These are phyloP conservation scores for Ruditapes philippinarum DNA, from an alignment of 1,140 invertebrate genomes.

Conservation along the genomic window DNA sequence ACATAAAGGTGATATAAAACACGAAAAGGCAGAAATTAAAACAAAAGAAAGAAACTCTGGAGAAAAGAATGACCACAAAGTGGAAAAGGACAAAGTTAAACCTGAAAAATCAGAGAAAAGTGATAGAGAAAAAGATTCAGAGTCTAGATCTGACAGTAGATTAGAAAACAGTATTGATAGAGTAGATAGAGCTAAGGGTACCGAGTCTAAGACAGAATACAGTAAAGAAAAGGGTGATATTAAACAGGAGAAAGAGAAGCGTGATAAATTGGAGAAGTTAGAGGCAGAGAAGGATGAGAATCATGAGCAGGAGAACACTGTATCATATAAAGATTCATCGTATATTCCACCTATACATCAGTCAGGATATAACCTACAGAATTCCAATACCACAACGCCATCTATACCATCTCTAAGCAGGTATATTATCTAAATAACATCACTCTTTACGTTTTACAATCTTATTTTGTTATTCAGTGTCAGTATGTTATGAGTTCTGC, in stretches of 20 bases:
- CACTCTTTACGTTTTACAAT: neutral
- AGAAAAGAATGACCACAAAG: constrained; percentile 54
- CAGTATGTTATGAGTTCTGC: neutral
- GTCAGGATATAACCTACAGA: constrained; percentile 70
- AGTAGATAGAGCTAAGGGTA: constrained; percentile 48
- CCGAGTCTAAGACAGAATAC: constrained; percentile 33
- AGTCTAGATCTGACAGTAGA: constrained; percentile 38
- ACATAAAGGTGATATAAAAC: constrained; percentile 60
- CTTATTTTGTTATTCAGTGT: neutral
- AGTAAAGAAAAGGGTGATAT: constrained; percentile 71
- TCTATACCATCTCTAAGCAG: constrained; percentile 76
- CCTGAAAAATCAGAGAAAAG: constrained; percentile 61
- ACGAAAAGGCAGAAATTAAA: constrained; percentile 44
- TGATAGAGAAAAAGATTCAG: constrained; percentile 44
- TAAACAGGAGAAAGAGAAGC: constrained; percentile 65
- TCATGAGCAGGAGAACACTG: constrained; percentile 55
- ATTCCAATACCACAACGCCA: constrained; percentile 65
- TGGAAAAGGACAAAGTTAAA: constrained; percentile 48
- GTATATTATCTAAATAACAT: constrained; percentile 35
- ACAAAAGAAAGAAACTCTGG: constrained; percentile 56
- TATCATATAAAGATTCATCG: constrained; percentile 57
- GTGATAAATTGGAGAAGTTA: constrained; percentile 63
- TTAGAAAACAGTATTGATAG: constrained; percentile 24
- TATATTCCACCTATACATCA: constrained; percentile 80
- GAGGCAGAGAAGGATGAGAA: constrained; percentile 66